Percentiles rank a stretch among this genome's conserved stretches.
These are phyloP conservation scores for Gymnocheta viridis DNA, from an alignment of 2,888 invertebrate species.

Conservation along the genomic window DNA sequence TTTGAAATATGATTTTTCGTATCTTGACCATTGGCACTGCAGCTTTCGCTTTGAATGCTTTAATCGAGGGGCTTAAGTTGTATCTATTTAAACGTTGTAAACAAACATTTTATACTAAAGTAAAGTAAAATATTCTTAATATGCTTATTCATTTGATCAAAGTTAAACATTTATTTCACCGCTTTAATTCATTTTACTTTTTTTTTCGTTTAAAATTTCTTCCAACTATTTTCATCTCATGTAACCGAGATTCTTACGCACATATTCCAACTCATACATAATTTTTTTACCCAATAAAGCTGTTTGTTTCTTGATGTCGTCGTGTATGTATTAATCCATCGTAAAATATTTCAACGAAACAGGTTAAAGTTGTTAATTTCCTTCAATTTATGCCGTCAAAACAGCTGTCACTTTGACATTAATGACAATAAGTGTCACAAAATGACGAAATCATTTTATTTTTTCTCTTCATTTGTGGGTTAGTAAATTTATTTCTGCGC, in stretches of 20 bases:
- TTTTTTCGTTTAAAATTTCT: not conserved
- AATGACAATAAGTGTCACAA: constrained; percentile 53
- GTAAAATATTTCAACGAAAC: constrained; percentile 13
- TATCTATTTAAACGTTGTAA: not conserved
- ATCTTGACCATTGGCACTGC: too few species aligned
- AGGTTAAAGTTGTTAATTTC: constrained; percentile 34
- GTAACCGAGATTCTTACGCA: not conserved
- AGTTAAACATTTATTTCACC: not conserved
- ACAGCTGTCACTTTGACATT: constrained; percentile 55
- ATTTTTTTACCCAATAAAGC: not conserved
- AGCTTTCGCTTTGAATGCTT: not conserved
- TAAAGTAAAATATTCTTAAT: not conserved
- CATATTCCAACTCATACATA: not conserved
- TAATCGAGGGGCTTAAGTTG: not conserved
- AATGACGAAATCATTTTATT: constrained; percentile 17
- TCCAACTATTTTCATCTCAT: not conserved
- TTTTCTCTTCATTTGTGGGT: not conserved
- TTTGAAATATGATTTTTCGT: too few species aligned
- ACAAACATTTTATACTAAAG: not conserved
- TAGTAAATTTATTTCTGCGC: not conserved
- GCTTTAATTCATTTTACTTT: not conserved
- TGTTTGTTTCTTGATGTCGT: constrained; percentile 1
- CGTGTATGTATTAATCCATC: constrained; percentile 4
- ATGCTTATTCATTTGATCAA: not conserved
- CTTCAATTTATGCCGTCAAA: constrained; percentile 43